These are phyloP conservation scores for Atethmia centrago DNA, from an alignment of 2,888 invertebrate species.

Conservation along the genomic window DNA sequence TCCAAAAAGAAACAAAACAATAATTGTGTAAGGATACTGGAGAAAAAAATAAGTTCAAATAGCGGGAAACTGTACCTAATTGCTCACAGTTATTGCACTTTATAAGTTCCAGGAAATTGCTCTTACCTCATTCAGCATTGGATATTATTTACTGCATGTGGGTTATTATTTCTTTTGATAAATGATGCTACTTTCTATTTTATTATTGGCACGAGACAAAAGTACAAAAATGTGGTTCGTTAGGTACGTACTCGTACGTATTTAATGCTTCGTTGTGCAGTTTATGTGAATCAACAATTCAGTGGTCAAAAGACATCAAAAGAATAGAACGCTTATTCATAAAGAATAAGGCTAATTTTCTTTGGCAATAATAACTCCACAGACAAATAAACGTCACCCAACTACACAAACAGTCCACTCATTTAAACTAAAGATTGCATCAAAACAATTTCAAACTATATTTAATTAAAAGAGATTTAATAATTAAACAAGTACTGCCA, in stretches of 20 bases:
- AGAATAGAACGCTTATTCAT: background rate
- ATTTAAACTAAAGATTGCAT: conserved; percentile 55
- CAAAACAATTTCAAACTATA: conserved; percentile 42
- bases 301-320: background rate
- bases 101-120: conserved; percentile 11
- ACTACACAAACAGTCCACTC: conserved; percentile 14
- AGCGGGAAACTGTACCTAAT: conserved; percentile 18
- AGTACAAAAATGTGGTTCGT: background rate
- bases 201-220: conserved; percentile 21
- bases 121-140: conserved; percentile 3
- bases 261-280: background rate
- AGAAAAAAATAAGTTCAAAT: conserved; percentile 50
- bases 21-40: conserved; percentile 9
- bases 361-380: background rate
- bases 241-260: background rate
- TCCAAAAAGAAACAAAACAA: conserved; percentile 24
- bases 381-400: conserved; percentile 3
- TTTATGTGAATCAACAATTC: background rate
- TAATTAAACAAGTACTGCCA: conserved; percentile 60
- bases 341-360: background rate
- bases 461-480: conserved; percentile 66
- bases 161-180: conserved; percentile 36
- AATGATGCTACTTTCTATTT: conserved; percentile 23
- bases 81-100: conserved; percentile 44
- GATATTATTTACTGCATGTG: conserved; percentile 22